These are phyloP conservation scores for Neolamprologus sp. DNA, from an alignment of 2,113 vertebrate genomes.

Conservation along the genomic window DNA sequence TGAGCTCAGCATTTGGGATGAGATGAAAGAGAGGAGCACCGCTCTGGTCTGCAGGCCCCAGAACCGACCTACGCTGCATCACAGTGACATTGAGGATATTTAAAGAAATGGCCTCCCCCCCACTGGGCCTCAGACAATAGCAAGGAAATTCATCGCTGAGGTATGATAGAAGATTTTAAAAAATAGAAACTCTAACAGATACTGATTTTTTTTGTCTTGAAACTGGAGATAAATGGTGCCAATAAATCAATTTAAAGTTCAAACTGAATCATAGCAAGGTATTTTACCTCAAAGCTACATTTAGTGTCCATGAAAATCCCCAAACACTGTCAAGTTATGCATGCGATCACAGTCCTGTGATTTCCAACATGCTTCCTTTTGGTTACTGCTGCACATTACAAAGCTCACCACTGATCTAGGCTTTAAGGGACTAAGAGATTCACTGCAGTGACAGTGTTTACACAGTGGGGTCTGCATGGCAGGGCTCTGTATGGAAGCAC, in stretches of 20 bases:
- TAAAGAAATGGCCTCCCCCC: slow-evolving; percentile 55
- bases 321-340: background rate
- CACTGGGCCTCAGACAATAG: slow-evolving; percentile 44
- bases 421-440: slow-evolving; percentile 46
- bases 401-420: slow-evolving; percentile 39
- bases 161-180: slow-evolving; percentile 5
- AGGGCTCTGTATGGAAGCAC: slow-evolving; percentile 38
- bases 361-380: slow-evolving; percentile 1
- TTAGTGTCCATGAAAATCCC: background rate
- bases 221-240: background rate
- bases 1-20: slow-evolving; percentile 57
- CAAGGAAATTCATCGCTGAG: slow-evolving; percentile 6
- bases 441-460: slow-evolving; percentile 66
- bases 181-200: background rate
- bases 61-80: slow-evolving; percentile 39
- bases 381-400: slow-evolving; percentile 36
- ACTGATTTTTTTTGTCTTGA: background rate
- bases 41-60: slow-evolving; percentile 47
- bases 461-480: slow-evolving; percentile 66
- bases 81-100: slow-evolving; percentile 61
- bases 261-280: background rate
- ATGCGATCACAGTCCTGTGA: background rate
- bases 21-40: slow-evolving; percentile 17
- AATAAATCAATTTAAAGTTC: background rate
- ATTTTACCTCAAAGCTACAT: background rate